Percentiles rank a stretch among this genome's conserved stretches.
Evolutionary conservation across 2,113 vertebrate species (phyloP).

Genomic region (Machaerirhynchus nigripectus): DNA sequence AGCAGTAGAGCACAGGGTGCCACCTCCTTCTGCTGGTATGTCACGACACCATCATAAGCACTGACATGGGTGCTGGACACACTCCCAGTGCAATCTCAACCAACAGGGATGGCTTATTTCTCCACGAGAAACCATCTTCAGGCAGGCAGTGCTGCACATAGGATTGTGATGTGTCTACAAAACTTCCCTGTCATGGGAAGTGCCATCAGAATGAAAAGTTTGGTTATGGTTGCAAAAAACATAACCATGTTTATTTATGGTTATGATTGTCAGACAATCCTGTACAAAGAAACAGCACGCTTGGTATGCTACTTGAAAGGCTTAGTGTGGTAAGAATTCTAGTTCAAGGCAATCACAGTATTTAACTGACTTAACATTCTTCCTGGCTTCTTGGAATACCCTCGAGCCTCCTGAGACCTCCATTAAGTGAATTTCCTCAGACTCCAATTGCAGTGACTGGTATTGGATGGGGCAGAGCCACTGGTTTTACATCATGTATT

Average conservation of each 20-base stretch:
- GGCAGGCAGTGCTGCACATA: not conserved
- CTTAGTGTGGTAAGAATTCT: not conserved
- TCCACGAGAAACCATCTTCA: not conserved
- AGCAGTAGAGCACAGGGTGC: not conserved
- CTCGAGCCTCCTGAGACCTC: not conserved
- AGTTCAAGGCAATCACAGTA: not conserved
- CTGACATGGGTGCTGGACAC: not conserved
- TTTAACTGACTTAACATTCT: not conserved
- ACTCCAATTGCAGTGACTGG: not conserved
- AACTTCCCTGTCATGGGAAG: not conserved
- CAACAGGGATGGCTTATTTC: not conserved
- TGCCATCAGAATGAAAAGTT: not conserved
- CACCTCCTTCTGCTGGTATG: not conserved
- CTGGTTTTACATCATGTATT: conserved; percentile 19
- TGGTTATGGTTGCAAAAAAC: not conserved
- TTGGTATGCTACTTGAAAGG: not conserved
- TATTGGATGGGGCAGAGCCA: conserved; percentile 6
- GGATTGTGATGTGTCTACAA: not conserved
- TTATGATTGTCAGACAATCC: not conserved
- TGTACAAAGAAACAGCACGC: not conserved
- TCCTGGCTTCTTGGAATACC: not conserved
- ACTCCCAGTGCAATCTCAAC: not conserved
- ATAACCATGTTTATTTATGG: not conserved
- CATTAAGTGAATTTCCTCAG: not conserved
- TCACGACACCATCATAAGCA: not conserved